These are phyloP conservation scores for Piscicola geometra DNA, from an alignment of 2,888 invertebrate species.

Conservation along the genomic window DNA sequence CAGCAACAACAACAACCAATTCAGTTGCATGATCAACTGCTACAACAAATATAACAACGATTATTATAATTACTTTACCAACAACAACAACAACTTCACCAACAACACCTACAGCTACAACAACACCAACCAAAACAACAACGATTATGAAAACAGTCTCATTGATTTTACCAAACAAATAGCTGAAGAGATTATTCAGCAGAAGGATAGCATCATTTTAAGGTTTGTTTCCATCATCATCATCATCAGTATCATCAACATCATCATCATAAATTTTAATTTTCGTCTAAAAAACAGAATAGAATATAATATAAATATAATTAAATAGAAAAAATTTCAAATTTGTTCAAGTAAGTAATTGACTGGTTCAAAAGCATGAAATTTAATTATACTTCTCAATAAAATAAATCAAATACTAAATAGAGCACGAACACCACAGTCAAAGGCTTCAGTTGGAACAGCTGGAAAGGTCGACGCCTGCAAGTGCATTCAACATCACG, in stretches of 20 bases:
- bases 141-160: too few species aligned
- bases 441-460: not conserved
- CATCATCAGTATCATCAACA: too few species aligned
- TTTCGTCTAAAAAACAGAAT: too few species aligned
- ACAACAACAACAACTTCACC: constrained; percentile 7
- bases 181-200: constrained; percentile 26
- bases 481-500: too few species aligned
- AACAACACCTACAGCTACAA: not conserved
- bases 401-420: not conserved
- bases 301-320: too few species aligned
- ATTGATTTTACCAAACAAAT: constrained; percentile 18
- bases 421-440: too few species aligned
- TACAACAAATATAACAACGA: not conserved
- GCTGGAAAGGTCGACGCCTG: not conserved
- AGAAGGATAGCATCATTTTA: constrained; percentile 25
- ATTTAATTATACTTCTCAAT: not conserved
- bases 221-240: too few species aligned
- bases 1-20: constrained; percentile 3
- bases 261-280: too few species aligned
- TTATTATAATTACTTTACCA: not conserved
- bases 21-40: not conserved
- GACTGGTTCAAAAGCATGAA: not conserved
- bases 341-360: not conserved
- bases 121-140: not conserved
- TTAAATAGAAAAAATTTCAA: too few species aligned